Percentiles rank a stretch among this genome's conserved stretches.
phyloP scores from a whole-genome alignment of 2,797 vertebrate genomes.

The Myotis findleyi region DNA sequence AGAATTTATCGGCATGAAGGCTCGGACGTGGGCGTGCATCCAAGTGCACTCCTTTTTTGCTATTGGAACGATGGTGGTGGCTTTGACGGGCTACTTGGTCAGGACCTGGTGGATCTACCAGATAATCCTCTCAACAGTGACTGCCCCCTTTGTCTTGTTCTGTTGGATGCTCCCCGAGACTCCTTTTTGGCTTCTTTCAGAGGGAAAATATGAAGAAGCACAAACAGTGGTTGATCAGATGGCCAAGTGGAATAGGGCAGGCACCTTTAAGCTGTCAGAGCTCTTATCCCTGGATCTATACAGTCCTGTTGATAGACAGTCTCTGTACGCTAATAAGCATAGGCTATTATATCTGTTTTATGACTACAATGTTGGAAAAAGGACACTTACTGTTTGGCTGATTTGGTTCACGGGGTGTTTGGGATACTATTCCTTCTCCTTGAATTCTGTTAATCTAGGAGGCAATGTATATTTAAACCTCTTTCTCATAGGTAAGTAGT shows the following conservation, averaged over 20 bases:
- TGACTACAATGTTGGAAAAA: slow-evolving; percentile 91
- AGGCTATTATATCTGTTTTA: slow-evolving; percentile 93
- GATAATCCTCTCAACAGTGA: slow-evolving; percentile 92
- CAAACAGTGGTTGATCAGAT: slow-evolving; percentile 92
- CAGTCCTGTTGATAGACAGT: slow-evolving; percentile 8
- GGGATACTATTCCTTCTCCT: slow-evolving; percentile 95
- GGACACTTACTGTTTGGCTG: slow-evolving; percentile 94
- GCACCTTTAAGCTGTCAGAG: slow-evolving; percentile 89
- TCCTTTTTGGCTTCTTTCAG: slow-evolving; percentile 95
- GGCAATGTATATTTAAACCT: slow-evolving; percentile 96
- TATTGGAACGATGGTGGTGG: slow-evolving; percentile 94
- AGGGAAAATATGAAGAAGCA: slow-evolving; percentile 90
- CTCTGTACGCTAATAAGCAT: slow-evolving; percentile 86
- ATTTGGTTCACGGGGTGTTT: slow-evolving; percentile 96
- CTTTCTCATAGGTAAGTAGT: slow-evolving; percentile 93
- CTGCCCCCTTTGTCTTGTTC: slow-evolving; percentile 93
- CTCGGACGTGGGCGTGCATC: slow-evolving; percentile 96
- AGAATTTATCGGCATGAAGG: slow-evolving; percentile 94
- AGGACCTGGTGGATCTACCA: slow-evolving; percentile 97
- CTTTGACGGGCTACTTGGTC: slow-evolving; percentile 93
- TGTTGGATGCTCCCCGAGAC: slow-evolving; percentile 97
- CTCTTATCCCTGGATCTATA: slow-evolving; percentile 85
- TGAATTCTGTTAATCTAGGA: slow-evolving; percentile 93
- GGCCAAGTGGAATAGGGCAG: slow-evolving; percentile 90
- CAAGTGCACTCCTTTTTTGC: slow-evolving; percentile 96